Evolutionary conservation across 2,113 vertebrate genomes (phyloP), one percentile per base, ranked within the genome.

Genomic region (Raphicerus campestris): DNA sequence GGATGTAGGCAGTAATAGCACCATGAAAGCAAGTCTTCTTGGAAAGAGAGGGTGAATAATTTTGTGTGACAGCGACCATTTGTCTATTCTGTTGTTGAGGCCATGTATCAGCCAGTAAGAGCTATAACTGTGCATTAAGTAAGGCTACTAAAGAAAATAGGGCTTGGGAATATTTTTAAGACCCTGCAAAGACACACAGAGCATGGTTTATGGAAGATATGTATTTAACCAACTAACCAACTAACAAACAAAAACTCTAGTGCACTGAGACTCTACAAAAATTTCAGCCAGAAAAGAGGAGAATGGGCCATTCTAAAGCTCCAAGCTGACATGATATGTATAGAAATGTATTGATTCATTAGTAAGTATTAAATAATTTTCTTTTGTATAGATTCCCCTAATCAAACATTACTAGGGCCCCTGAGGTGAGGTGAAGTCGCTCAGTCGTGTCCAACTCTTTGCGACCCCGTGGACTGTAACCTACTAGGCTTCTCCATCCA

Each of bases 11-110:
- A 96, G 86, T 89, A 94, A 97, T 53, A 94, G 26, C 35, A 47
- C 30, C 4, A 17, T 61, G 82, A 96, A 95, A 97, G 60, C 51
- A 39, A 95, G 73, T 86, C 80, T 66, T 96, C 30, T 63, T 77
- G 75, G 88, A 93, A 97, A 97, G 88, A 88, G 60, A 75, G 61
- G 58, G 42, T 93, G 82, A 83, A 94, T 97, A 82, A 81, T 56
- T 83, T 95, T 92, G 30, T 7, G 13, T 97, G 98, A 97, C 97
- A 98, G 84, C 93, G 90, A 91, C 77, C 83, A 94, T 97, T 96
- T 96, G 95, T 97, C 91, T 85, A 63, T 95, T 91, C 89, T 73
- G 39, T 66, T 95, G 26, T 96, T 3, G 7, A 92, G 63, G 28
- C 56, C 91, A 49, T 87, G 49, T 39, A 96, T 94, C 90, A 98